Evolutionary conservation across 2,113 vertebrate species (phyloP).

Genomic region (Procavia capensis): DNA sequence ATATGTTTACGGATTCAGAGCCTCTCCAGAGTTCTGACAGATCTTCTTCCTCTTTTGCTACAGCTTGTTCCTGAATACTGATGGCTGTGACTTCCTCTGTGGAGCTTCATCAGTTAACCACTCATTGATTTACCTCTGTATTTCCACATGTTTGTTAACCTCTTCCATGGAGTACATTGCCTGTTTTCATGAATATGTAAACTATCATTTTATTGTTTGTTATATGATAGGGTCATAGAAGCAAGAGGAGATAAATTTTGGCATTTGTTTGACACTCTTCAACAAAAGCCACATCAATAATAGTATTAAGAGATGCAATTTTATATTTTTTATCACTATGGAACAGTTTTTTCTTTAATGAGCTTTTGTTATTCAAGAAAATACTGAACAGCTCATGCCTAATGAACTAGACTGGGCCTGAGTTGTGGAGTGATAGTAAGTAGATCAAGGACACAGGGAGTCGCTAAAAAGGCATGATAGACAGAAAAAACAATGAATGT

Average conservation of each 20-base stretch:
- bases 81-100: not conserved
- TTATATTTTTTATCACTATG: not conserved
- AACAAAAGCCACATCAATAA: not conserved
- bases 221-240: not conserved
- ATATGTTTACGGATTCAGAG: not conserved
- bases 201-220: not conserved
- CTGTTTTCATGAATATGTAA: not conserved
- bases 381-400: not conserved
- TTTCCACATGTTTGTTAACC: not conserved
- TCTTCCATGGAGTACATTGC: not conserved
- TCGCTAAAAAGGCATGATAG: no score
- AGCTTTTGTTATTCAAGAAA: not conserved
- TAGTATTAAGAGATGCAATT: not conserved
- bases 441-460: no score
- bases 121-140: not conserved
- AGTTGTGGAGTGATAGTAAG: no score
- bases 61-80: not conserved
- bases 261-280: not conserved
- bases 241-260: not conserved
- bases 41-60: not conserved
- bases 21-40: not conserved
- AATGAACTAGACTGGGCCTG: not conserved
- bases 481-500: no score
- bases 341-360: slow-evolving; percentile 3
- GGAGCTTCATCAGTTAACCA: not conserved